phyloP scores from a whole-genome alignment of 2,888 invertebrate species.

The Plagodis pulveraria region DNA sequence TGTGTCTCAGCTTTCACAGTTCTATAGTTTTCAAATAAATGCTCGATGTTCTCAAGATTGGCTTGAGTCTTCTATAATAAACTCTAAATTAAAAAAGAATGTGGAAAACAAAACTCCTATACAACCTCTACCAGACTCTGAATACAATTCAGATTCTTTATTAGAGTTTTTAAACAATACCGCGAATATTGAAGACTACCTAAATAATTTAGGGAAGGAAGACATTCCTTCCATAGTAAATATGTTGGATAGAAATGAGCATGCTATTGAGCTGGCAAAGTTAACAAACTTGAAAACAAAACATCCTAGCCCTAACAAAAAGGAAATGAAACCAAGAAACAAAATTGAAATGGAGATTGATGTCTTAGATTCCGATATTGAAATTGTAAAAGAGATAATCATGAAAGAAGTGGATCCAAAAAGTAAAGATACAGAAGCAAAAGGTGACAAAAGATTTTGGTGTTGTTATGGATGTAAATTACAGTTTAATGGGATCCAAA shows the following conservation, averaged over 20 bases:
- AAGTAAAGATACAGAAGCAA: slow-evolving; percentile 34
- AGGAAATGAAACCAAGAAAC: slow-evolving; percentile 49
- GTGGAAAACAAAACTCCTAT: slow-evolving; percentile 63
- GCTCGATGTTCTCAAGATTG: slow-evolving; percentile 78
- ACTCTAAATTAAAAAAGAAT: slow-evolving; percentile 56
- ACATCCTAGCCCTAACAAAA: slow-evolving; percentile 66
- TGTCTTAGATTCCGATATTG: slow-evolving; percentile 69
- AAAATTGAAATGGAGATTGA: slow-evolving; percentile 71
- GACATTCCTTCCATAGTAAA: slow-evolving; percentile 77
- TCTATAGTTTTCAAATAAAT: slow-evolving; percentile 76
- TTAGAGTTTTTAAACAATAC: slow-evolving; percentile 78
- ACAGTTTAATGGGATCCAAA: slow-evolving; percentile 61
- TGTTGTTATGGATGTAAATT: slow-evolving; percentile 72
- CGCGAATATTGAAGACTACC: slow-evolving; percentile 75
- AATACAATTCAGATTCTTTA: slow-evolving; percentile 79
- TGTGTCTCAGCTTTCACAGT: slow-evolving; percentile 68
- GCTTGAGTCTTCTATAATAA: slow-evolving; percentile 68
- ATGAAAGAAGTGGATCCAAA: slow-evolving; percentile 62
- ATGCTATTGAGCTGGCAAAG: slow-evolving; percentile 51
- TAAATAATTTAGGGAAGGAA: slow-evolving; percentile 75
- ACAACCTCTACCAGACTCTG: slow-evolving; percentile 77
- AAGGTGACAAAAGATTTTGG: slow-evolving; percentile 47
- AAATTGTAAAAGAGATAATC: slow-evolving; percentile 67
- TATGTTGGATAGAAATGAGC: slow-evolving; percentile 71
- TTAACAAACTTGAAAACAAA: slow-evolving; percentile 54